Evolutionary conservation across 2,113 vertebrate species (phyloP), one percentile per base, ranked within the genome.

Genomic region (Anolis carolinensis): DNA sequence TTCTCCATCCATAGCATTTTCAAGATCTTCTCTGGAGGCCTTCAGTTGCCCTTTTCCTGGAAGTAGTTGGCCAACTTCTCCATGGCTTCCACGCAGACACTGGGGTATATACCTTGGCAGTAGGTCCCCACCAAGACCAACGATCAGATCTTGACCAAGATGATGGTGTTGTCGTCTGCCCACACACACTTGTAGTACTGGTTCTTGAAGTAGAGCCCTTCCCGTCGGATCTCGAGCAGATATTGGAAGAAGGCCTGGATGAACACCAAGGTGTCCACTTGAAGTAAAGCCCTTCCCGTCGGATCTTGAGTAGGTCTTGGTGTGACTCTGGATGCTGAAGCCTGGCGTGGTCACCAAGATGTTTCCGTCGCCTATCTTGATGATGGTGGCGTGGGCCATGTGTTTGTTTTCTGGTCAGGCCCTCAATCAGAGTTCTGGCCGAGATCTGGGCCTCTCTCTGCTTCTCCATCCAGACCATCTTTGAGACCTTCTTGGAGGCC

Each of bases 71-170:
- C 97, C 39, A 97, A 92, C 85, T 96, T 97, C 91, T 97, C 97
- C 7, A 96, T 92, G 23, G 97, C 97, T 93, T 97, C 96, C 81
- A 97, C 96, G 1, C 97, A 97, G 55, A 97, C 93, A 1, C 96
- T 96, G 72, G 97, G 96, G 86, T 96, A 96, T 96, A 97, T 97
- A 85, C 90, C 94, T 1, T 89, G 92, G 10, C 55, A 87, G 86
- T 97, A 97, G 1, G 96, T 96, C 81, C 95, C 93, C 63, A 96
- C 90, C 81, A 97, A 79, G 73, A 97, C 91, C 83, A 95, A 95
- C 32, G 85, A 27, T 1, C 81, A 79, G 5, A 97, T 97, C 87
- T 95, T 97, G 73, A 94, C 96, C 65, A 94, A 65, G 11, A 97
- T 68, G 84, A 97, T 86, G 5, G 85, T 27, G 8, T 30, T 18